These are phyloP conservation scores for Phalangium opilio DNA, from an alignment of 2,888 invertebrate genomes.

Conservation along the genomic window DNA sequence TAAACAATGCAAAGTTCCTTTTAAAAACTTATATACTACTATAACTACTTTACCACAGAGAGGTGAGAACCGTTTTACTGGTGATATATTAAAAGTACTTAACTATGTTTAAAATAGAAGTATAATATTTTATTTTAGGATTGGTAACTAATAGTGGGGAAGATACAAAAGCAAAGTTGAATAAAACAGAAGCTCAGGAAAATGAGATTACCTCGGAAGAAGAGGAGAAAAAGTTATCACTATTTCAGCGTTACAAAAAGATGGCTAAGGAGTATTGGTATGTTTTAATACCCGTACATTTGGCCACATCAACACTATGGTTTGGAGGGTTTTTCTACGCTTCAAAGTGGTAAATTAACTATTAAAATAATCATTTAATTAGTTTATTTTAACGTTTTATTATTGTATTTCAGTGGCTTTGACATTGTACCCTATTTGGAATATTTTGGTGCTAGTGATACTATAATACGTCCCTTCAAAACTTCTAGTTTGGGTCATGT, in stretches of 20 bases:
- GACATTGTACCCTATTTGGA: conserved; percentile 69
- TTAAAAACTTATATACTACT: too few relatives aligned
- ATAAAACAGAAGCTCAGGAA: too few relatives aligned
- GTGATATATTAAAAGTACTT: too few relatives aligned
- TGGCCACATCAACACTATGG: conserved; percentile 75
- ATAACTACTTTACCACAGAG: too few relatives aligned
- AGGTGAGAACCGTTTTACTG: too few relatives aligned
- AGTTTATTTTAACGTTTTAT: conserved; percentile 3
- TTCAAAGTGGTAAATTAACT: conserved; percentile 53
- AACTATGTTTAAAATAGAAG: too few relatives aligned
- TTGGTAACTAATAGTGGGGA: too few relatives aligned
- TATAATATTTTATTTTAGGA: too few relatives aligned
- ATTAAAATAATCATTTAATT: background rate
- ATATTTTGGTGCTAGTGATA: conserved; percentile 58
- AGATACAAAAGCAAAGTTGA: too few relatives aligned
- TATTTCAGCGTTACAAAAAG: conserved; percentile 68
- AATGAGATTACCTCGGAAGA: conserved; percentile 1
- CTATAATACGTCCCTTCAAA: conserved; percentile 53
- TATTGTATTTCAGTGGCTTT: conserved; percentile 54
- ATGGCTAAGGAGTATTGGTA: conserved; percentile 96
- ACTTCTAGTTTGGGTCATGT: conserved; percentile 70
- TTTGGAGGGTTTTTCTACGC: conserved; percentile 70
- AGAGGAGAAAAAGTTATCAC: conserved; percentile 35
- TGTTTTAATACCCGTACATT: conserved; percentile 81
- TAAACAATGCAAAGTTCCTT: too few relatives aligned